A percentile compares a stretch with the other conserved stretches of the same genome.
phyloP scores from a whole-genome alignment of 1,140 invertebrate species.

The Arctopsyche grandis region DNA sequence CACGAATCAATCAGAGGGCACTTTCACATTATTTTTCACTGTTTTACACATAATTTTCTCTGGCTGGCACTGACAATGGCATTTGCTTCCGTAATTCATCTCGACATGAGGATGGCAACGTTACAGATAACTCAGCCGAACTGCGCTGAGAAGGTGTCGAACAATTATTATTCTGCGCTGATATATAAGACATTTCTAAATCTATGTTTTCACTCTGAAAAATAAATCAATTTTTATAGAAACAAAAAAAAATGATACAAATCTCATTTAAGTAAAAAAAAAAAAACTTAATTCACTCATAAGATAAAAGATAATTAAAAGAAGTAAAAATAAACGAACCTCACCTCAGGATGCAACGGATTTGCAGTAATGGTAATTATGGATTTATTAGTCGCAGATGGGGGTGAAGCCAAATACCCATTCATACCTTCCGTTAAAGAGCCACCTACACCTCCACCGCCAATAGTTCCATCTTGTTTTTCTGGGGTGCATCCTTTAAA shows the following conservation, averaged over 20 bases:
- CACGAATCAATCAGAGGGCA: neutral
- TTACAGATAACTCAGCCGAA: constrained; percentile 36
- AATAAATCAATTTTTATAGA: constrained; percentile 2
- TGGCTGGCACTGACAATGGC: constrained; percentile 37
- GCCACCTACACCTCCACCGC: constrained; percentile 10
- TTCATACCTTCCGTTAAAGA: constrained; percentile 27
- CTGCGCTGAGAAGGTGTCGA: constrained; percentile 36
- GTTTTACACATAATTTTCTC: constrained; percentile 51
- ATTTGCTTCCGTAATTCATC: constrained; percentile 46
- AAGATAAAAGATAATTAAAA: neutral
- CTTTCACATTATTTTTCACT: neutral
- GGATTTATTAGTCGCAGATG: constrained; percentile 37
- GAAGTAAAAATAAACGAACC: constrained; percentile 43
- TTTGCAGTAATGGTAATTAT: constrained; percentile 50
- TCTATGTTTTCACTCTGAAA: constrained; percentile 50
- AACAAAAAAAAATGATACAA: neutral
- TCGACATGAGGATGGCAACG: constrained; percentile 41
- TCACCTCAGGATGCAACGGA: constrained; percentile 51
- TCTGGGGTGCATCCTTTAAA: constrained; percentile 36
- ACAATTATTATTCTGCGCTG: constrained; percentile 53
- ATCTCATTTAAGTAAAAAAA: too few species aligned
- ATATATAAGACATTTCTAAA: constrained; percentile 51
- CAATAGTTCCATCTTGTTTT: constrained; percentile 31
- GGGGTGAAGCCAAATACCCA: constrained; percentile 33
- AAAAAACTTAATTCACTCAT: neutral